Conservation (phyloP, 2,888 invertebrate species). For the Portevinia maculata region DNA sequence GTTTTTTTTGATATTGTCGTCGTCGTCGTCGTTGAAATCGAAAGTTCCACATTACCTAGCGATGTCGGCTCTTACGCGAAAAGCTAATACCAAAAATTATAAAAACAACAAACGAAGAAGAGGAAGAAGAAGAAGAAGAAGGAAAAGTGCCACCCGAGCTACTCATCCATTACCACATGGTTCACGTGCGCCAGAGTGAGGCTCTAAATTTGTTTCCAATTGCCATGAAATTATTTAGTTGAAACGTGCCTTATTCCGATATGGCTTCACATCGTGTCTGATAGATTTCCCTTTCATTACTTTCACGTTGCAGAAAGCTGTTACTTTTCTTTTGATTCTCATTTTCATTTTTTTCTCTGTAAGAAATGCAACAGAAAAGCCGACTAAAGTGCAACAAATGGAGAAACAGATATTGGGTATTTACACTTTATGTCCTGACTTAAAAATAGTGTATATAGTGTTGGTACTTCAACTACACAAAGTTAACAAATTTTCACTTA, state of each 20-base stretch:
- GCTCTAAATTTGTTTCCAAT: constrained; percentile 42
- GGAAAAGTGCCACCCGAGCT: constrained; percentile 35
- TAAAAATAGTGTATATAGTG: constrained; percentile 18
- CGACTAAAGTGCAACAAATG: constrained; percentile 10
- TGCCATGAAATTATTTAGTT: constrained; percentile 40
- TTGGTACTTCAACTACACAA: constrained; percentile 1
- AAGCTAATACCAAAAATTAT: constrained; percentile 33
- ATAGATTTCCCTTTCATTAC: constrained; percentile 55
- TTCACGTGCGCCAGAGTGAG: constrained; percentile 43
- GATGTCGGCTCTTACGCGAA: constrained; percentile 26
- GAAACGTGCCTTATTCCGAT: constrained; percentile 17
- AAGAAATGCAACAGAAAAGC: constrained; percentile 39
- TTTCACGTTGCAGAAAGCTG: constrained; percentile 46
- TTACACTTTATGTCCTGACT: constrained; percentile 47
- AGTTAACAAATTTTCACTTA: constrained; percentile 16
- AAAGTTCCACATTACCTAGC: constrained; percentile 62
- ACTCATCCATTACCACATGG: constrained; percentile 14
- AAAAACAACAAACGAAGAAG: constrained; percentile 1
- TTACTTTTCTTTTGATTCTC: constrained; percentile 3
- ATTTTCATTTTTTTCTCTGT: neutral
- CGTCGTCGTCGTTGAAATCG: constrained; percentile 46
- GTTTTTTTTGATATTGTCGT: constrained; percentile 28
- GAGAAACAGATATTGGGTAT: constrained; percentile 31
- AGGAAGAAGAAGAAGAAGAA: neutral
- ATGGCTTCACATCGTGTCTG: constrained; percentile 26